Conservation (phyloP, 2,888 invertebrate species). For the Dynastes hyllus region DNA sequence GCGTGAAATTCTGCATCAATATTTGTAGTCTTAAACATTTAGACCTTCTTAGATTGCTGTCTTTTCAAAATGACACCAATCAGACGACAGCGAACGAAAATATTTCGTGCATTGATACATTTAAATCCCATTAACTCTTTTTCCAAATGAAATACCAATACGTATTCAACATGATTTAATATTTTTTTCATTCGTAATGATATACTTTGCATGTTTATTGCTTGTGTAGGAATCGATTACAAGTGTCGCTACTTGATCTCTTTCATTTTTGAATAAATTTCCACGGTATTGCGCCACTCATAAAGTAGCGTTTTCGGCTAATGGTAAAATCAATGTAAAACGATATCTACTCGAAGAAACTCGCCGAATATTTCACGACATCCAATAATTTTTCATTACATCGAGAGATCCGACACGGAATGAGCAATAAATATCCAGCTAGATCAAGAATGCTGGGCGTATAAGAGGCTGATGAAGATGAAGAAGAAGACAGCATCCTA, state of each 20-base stretch:
- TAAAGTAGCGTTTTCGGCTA: not conserved
- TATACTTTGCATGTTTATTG: not conserved
- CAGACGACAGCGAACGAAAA: not conserved
- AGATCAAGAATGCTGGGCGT: not conserved
- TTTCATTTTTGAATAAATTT: conserved; percentile 14
- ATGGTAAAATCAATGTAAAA: conserved; percentile 30
- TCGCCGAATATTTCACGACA: conserved; percentile 11
- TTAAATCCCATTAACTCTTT: not conserved
- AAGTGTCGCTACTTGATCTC: not conserved
- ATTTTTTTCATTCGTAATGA: not conserved
- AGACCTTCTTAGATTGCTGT: too few species aligned
- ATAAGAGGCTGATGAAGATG: not conserved
- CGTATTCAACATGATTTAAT: not conserved
- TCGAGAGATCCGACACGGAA: conserved; percentile 3
- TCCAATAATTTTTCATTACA: conserved; percentile 32
- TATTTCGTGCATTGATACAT: not conserved
- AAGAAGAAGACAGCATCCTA: conserved; percentile 8
- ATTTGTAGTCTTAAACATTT: too few species aligned
- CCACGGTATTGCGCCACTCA: not conserved
- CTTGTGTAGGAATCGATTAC: conserved; percentile 1
- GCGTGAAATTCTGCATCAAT: too few species aligned
- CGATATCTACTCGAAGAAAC: not conserved
- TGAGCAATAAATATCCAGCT: conserved; percentile 13
- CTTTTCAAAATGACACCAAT: too few species aligned
- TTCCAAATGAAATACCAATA: not conserved